Base-by-base conservation (phyloP, 35 echinoderm and acorn worm species). In the Ptychodera flava region DNA sequence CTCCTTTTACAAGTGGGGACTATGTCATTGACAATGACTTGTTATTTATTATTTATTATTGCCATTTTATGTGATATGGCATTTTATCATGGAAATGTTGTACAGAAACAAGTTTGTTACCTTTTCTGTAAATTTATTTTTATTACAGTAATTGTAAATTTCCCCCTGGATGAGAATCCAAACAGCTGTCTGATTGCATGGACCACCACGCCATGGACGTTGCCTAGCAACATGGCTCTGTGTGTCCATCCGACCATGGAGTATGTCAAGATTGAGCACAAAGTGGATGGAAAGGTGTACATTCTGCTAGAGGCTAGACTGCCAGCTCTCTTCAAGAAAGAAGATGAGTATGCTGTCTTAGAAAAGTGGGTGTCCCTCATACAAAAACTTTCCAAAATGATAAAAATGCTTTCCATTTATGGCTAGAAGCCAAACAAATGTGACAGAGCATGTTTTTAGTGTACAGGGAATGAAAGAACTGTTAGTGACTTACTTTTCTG, bases 181-280 rank as follows among this genome's bases (percentile, higher is more conserved):
- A 84, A 89, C 30, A 93, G 94, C 16, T 92, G 90, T 31, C 30
- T 99, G 31, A 99, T 99, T 31, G 96, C 96, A 31, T 99, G 96
- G 96, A 99, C 96, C 16, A 99, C 96, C 22, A 99, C 96, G 0
- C 96, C 96, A 0, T 99, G 96, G 96, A 99, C 96, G 16, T 81
- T 99, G 38, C 96, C 96, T 27, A 99, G 96, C 78, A 99, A 99
- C 96, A 83, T 99, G 84, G 96, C 92, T 31, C 85, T 99, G 16
- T 99, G 96, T 80, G 92, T 99, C 78, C 79, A 99, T 82, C 80
- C 92, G 14, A 85, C 34, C 15, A 92, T 99, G 90, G 85, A 91
- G 16, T 94, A 94, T 34, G 92, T 94, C 53, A 99, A 99, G 90
- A 92, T 99, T 64, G 90, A 38, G 35, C 92, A 94, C 78, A 85